Conservation (phyloP, 1,140 invertebrate genomes). For the Drosophila nasuta region DNA sequence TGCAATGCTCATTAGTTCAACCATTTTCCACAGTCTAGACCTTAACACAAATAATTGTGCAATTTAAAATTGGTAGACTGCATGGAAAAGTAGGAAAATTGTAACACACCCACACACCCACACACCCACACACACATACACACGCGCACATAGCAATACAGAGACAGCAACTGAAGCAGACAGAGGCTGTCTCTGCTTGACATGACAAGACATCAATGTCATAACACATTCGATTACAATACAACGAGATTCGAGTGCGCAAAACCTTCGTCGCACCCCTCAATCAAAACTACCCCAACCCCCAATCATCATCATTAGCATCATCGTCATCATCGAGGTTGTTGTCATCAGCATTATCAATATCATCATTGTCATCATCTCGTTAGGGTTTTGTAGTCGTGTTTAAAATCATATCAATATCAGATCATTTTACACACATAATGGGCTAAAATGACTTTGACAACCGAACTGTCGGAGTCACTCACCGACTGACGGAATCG, state of each 20-base stretch:
- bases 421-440: constrained; percentile 67
- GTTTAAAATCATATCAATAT: constrained; percentile 75
- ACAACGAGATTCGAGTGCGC: constrained; percentile 45
- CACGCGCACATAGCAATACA: not conserved
- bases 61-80: not conserved
- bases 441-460: constrained; percentile 48
- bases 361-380: constrained; percentile 14
- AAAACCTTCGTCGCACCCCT: not conserved
- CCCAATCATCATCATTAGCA: constrained; percentile 3
- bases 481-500: not conserved
- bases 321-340: not conserved
- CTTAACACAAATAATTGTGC: not conserved
- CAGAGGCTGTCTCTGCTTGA: constrained; percentile 56
- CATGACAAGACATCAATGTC: constrained; percentile 76
- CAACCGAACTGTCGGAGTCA: constrained; percentile 15
- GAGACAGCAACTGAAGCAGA: constrained; percentile 14
- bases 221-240: constrained; percentile 47
- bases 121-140: constrained; percentile 15
- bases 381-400: constrained; percentile 37
- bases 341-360: constrained; percentile 2
- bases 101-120: constrained; percentile 24
- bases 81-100: constrained; percentile 12
- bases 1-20: too few species aligned
- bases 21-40: too few species aligned
- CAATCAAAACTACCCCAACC: constrained; percentile 12